These are phyloP conservation scores for Virgularia gustaviana DNA, from an alignment of 92 coral and sea anemone species.

Conservation along the genomic window DNA sequence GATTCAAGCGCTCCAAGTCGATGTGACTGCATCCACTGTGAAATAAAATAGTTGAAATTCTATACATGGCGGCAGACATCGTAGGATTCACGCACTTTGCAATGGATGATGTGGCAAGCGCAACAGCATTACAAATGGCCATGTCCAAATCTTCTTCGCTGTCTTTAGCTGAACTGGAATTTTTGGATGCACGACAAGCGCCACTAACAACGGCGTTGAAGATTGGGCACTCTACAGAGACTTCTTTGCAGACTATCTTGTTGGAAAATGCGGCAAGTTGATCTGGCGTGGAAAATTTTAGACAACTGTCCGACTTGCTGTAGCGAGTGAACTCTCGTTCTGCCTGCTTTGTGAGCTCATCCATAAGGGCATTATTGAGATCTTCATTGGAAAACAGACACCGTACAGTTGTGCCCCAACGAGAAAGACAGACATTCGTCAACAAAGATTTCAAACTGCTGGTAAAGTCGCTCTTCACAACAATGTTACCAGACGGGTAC, in stretches of 20 bases:
- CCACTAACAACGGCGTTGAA: background rate
- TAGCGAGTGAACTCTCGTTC: background rate
- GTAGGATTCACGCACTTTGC: background rate
- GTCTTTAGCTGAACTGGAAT: too few species aligned
- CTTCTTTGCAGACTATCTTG: background rate
- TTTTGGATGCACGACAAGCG: background rate
- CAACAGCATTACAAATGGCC: background rate
- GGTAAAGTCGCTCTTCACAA: too few species aligned
- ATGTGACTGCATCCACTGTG: background rate
- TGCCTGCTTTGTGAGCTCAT: background rate
- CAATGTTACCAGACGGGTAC: too few species aligned
- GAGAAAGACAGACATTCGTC: too few species aligned
- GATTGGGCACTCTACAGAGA: background rate
- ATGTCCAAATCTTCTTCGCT: background rate
- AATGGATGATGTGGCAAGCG: background rate
- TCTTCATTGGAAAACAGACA: too few species aligned
- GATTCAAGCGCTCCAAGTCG: background rate
- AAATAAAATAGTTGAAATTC: conserved; percentile 1
- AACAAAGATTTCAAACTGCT: too few species aligned
- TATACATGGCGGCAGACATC: background rate
- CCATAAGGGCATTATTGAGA: too few species aligned
- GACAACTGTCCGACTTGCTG: background rate
- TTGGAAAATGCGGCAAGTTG: background rate
- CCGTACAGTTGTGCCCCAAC: too few species aligned
- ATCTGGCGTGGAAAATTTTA: background rate